Conservation (phyloP, 2,797 vertebrate species). For the Acipenser ruthenus region DNA sequence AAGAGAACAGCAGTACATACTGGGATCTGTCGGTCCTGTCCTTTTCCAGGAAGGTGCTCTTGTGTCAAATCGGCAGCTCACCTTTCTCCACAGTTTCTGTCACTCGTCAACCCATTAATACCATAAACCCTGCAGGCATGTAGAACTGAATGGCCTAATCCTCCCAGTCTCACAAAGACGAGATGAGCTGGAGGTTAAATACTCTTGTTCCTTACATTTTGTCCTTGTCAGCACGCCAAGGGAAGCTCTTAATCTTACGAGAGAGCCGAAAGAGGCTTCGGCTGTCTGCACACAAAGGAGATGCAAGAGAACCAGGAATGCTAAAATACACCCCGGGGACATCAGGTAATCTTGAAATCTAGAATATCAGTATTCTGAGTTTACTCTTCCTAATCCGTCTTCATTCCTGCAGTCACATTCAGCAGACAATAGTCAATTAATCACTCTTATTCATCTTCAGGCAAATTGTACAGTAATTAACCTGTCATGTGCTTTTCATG, state of each 20-base stretch:
- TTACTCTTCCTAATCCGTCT: conserved; percentile 3
- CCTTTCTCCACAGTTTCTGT: conserved; percentile 21
- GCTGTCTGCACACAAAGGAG: conserved; percentile 36
- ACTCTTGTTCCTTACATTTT: conserved; percentile 52
- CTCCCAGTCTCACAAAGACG: conserved; percentile 52
- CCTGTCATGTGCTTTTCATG: too few species aligned
- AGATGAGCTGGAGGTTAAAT: conserved; percentile 56
- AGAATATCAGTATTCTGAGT: background rate
- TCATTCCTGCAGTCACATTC: too few species aligned
- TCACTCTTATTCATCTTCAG: too few species aligned
- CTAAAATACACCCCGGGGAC: conserved; percentile 18
- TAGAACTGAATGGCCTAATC: conserved; percentile 38
- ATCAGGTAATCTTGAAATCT: conserved; percentile 20
- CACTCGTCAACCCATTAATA: conserved; percentile 17
- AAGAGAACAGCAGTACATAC: conserved; percentile 24
- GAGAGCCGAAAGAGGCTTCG: conserved; percentile 45
- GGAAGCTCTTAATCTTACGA: conserved; percentile 60
- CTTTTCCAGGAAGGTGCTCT: conserved; percentile 23
- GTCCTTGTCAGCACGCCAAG: conserved; percentile 53
- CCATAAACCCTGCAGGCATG: conserved; percentile 33
- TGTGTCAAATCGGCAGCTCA: conserved; percentile 30
- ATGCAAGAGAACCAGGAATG: conserved; percentile 24
- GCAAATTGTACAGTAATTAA: too few species aligned
- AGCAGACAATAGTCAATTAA: too few species aligned
- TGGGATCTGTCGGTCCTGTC: conserved; percentile 26